Base-by-base conservation (phyloP, 2,797 vertebrate species). In the Pangasius macronema region DNA sequence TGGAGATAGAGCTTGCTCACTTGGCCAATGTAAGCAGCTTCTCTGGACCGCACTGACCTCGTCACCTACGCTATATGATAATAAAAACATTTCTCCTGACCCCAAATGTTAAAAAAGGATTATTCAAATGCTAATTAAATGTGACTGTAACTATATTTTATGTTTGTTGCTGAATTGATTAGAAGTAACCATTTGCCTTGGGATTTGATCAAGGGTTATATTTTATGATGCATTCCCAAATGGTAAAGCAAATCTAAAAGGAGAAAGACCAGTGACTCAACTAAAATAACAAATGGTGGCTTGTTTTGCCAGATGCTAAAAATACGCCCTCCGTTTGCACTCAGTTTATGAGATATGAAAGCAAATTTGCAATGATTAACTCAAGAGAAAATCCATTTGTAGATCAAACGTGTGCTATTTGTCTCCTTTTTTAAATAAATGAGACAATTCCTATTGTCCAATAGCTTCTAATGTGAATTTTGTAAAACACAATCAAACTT, bases 1-100 rank as follows among this genome's bases (percentile, higher is more conserved):
- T 99, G 95, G 99, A 99, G 93, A 99, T 99, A 91, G 98, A 99
- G 91, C 94, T 99, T 82, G 99, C 99, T 90, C 98, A 99, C 94
- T 94, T 99, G 92, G 95, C 97, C 86, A 99, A 99, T 88, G 99
- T 99, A 97, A 99, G 98, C 93, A 82, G 30, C 30, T 6, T n/a
- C 3, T 53, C 20, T 24, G 27, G 42, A 77, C 27, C 30, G 27
- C 83, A 68, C 65, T 70, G 30, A 70, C 53, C 24, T 79, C 11
- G 11, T 83, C 13, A 87, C 11, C 30, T 11, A 57, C 49, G 33
- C 9, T 6, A 22, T 20, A n/a, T 36, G 18, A 49, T 51, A 39
- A 65, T 82, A 82, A 65, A 22, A 3, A 63, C 7, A 70, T 83
- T 33, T 36, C 7, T 5, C 1, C n/a, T 57, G n/a, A 57, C 63